phyloP scores from a whole-genome alignment of 1,140 invertebrate species.

The Limonius californicus region DNA sequence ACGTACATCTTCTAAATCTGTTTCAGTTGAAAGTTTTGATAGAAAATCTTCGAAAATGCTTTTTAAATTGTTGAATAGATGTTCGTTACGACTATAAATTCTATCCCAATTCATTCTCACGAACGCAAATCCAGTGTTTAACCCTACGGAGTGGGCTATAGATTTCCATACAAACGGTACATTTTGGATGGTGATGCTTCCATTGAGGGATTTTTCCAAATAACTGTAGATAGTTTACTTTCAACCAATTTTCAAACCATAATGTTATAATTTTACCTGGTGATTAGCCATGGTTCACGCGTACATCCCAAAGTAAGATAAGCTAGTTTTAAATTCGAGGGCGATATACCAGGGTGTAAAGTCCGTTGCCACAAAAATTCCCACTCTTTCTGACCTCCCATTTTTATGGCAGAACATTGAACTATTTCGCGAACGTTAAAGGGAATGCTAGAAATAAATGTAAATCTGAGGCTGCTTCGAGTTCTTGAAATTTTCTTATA shows the following conservation, averaged over 20 bases:
- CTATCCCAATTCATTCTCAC: constrained; percentile 40
- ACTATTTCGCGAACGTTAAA: constrained; percentile 35
- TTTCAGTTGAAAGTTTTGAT: constrained; percentile 37
- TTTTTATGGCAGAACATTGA: constrained; percentile 38
- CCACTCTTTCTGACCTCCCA: constrained; percentile 38
- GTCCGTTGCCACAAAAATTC: constrained; percentile 41
- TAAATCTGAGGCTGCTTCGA: too few species aligned
- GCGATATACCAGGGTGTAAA: constrained; percentile 30
- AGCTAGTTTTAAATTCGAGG: constrained; percentile 31
- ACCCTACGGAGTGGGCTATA: constrained; percentile 37
- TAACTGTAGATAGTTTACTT: constrained; percentile 28
- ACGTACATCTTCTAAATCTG: constrained; percentile 43
- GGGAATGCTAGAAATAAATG: constrained; percentile 37
- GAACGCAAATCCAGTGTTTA: constrained; percentile 39
- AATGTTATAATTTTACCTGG: constrained; percentile 28
- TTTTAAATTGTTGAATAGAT: constrained; percentile 37
- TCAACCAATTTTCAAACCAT: background rate
- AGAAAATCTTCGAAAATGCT: constrained; percentile 42
- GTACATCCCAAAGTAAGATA: constrained; percentile 41
- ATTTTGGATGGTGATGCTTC: constrained; percentile 39
- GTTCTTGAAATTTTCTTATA: too few species aligned
- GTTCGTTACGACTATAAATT: constrained; percentile 36
- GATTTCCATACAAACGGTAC: constrained; percentile 42
- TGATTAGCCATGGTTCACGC: constrained; percentile 42
- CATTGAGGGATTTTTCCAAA: constrained; percentile 36